Percentiles rank a stretch among this genome's conserved stretches.
Conservation (phyloP, 2,113 vertebrate genomes). For the Eclectus roratus region DNA sequence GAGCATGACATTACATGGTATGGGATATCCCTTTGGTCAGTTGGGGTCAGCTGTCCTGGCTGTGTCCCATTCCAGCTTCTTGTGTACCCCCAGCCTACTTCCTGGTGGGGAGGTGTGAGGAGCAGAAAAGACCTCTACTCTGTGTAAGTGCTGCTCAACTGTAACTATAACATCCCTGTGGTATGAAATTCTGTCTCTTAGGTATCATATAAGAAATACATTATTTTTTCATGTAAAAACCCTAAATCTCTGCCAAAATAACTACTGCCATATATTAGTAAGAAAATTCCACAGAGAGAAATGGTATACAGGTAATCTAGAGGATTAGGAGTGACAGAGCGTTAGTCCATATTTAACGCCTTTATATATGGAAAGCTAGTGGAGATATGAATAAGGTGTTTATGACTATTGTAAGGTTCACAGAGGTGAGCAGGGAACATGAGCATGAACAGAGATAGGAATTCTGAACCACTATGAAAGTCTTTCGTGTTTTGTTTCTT, state of each 20-base stretch:
- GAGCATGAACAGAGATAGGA: not conserved
- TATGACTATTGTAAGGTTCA: not conserved
- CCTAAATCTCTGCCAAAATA: not conserved
- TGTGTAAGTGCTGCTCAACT: not conserved
- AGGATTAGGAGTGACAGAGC: not conserved
- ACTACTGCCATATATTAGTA: not conserved
- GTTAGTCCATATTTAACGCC: not conserved
- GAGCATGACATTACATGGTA: not conserved
- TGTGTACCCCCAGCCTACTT: not conserved
- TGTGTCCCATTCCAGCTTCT: not conserved
- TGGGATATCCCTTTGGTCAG: not conserved
- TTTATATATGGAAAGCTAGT: not conserved
- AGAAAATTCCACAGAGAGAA: not conserved
- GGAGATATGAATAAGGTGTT: not conserved
- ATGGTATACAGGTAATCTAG: not conserved
- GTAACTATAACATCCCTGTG: not conserved
- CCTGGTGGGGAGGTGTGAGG: not conserved
- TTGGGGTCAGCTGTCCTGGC: not conserved
- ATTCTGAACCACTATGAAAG: not conserved
- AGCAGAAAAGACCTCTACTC: not conserved
- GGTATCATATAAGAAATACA: not conserved
- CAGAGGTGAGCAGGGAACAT: not conserved
- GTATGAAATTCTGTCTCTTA: not conserved
- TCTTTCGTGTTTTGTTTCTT: not conserved
- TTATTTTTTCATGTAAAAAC: not conserved